These are phyloP conservation scores for Trichomycterus rosablanca DNA, from an alignment of 2,113 vertebrate species.

Conservation along the genomic window DNA sequence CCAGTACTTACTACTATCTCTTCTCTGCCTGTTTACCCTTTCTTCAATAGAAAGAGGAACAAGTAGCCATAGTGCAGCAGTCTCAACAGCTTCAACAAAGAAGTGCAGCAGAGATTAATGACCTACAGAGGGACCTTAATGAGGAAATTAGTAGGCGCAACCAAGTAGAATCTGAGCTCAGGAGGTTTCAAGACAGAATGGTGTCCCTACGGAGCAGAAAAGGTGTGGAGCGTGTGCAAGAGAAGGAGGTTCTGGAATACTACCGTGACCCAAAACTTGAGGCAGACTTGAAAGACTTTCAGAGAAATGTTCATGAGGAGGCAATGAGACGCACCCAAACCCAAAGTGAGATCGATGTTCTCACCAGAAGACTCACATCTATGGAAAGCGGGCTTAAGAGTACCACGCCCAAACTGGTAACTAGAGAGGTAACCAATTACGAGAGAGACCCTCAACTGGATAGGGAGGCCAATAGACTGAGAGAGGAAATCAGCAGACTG, in stretches of 20 bases:
- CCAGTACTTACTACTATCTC: no score
- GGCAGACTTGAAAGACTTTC: slow-evolving; percentile 59
- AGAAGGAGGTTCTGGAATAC: slow-evolving; percentile 86
- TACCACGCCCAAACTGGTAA: slow-evolving; percentile 75
- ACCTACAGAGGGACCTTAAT: slow-evolving; percentile 67
- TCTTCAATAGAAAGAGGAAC: slow-evolving; percentile 76
- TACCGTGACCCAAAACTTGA: slow-evolving; percentile 87
- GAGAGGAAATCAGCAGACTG: slow-evolving; percentile 69
- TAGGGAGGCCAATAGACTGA: slow-evolving; percentile 70
- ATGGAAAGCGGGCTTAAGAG: slow-evolving; percentile 69
- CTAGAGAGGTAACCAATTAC: slow-evolving; percentile 89
- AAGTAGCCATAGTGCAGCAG: slow-evolving; percentile 58
- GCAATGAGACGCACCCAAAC: slow-evolving; percentile 59
- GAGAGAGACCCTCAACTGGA: slow-evolving; percentile 86
- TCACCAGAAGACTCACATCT: slow-evolving; percentile 64
- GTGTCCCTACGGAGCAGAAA: slow-evolving; percentile 79
- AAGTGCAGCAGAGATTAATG: slow-evolving; percentile 55
- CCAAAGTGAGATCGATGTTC: slow-evolving; percentile 69
- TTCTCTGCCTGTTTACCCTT: slow-evolving; percentile 10
- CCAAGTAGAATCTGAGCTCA: slow-evolving; percentile 67
- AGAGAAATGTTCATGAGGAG: slow-evolving; percentile 70
- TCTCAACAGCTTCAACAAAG: slow-evolving; percentile 54
- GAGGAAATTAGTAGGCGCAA: slow-evolving; percentile 73
- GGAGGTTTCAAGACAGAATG: slow-evolving; percentile 69
- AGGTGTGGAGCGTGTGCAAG: slow-evolving; percentile 84